Evolutionary conservation across 2,888 invertebrate species (phyloP).

Genomic region (Molorchus minor): DNA sequence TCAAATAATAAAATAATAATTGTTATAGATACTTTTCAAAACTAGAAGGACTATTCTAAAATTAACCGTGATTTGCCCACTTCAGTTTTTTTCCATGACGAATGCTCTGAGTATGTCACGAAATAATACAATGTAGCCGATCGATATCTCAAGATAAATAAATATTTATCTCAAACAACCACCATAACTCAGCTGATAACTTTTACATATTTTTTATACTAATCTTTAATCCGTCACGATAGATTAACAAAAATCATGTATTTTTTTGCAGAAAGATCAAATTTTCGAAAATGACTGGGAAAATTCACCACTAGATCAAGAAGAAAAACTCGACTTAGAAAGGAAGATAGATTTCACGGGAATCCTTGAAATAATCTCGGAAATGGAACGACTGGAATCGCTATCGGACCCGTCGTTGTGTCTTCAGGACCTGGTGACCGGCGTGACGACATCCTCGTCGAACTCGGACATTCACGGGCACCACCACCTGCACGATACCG

Average conservation of each 20-base stretch:
- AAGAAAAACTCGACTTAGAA: neutral
- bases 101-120: neutral
- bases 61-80: neutral
- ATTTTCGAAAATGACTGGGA: too few relatives aligned
- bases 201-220: slow-evolving; percentile 20
- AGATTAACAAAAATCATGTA: slow-evolving; percentile 13
- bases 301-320: neutral
- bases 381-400: slow-evolving; percentile 73
- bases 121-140: slow-evolving; percentile 10
- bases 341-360: neutral
- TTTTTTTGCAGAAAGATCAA: slow-evolving; percentile 11
- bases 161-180: slow-evolving; percentile 13
- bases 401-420: slow-evolving; percentile 76
- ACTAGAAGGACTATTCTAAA: too few relatives aligned
- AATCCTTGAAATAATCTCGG: neutral
- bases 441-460: slow-evolving; percentile 65
- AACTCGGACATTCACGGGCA: slow-evolving; percentile 65
- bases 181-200: slow-evolving; percentile 17
- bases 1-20: too few relatives aligned
- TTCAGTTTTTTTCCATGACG: slow-evolving; percentile 3
- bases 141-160: slow-evolving; percentile 22
- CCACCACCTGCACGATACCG: slow-evolving; percentile 69
- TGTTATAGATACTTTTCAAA: too few relatives aligned
- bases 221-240: slow-evolving; percentile 6
- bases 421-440: slow-evolving; percentile 76